phyloP scores from a whole-genome alignment of 2,113 vertebrate genomes.

The Chaetodon trifascialis region DNA sequence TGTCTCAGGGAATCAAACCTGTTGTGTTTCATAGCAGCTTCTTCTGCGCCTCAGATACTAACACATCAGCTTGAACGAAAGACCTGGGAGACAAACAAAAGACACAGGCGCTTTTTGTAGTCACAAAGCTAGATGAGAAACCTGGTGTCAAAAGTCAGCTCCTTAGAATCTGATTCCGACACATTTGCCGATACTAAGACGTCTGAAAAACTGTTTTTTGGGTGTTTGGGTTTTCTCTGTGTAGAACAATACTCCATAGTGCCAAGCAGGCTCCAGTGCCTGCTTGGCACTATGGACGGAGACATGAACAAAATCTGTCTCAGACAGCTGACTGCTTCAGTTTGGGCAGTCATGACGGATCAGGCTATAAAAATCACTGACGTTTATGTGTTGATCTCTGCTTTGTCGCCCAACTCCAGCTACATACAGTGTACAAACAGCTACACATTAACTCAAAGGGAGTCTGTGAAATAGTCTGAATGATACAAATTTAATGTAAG shows the following conservation, averaged over 20 bases:
- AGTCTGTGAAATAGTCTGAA: neutral
- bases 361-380: constrained; percentile 22
- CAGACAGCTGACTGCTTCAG: constrained; percentile 4
- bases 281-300: neutral
- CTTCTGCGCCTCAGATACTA: neutral
- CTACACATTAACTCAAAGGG: neutral
- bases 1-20: neutral
- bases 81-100: neutral
- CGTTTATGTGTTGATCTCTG: constrained; percentile 28
- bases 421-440: neutral
- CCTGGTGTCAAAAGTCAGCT: neutral
- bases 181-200: neutral
- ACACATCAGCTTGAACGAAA: neutral
- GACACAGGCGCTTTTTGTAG: neutral
- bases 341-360: neutral
- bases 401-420: neutral
- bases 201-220: too few relatives aligned
- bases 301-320: constrained; percentile 4
- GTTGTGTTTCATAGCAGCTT: neutral
- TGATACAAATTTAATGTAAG: neutral
- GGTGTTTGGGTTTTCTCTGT: neutral
- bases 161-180: neutral
- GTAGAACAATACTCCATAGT: neutral
- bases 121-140: neutral
- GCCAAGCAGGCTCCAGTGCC: too few relatives aligned